Base-by-base conservation (phyloP, 2,797 vertebrate species). In the Scarus forsteni region DNA sequence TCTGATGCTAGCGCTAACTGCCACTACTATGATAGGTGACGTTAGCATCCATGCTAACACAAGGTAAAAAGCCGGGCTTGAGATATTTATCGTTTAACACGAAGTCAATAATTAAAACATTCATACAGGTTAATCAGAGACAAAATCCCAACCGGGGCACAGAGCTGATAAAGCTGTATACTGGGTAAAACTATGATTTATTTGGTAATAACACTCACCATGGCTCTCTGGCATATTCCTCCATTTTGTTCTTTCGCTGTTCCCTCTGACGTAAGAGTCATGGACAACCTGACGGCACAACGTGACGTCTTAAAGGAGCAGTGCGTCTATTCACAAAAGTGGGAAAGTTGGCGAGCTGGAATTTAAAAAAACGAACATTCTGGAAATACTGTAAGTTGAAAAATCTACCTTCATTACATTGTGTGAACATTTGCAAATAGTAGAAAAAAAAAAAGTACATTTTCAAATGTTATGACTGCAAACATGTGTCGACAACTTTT, bases 201-300 rank as follows among this genome's bases (percentile, higher is more conserved):
- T 66, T 5, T 3, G 13, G 1, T 55, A 55, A 35, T 15, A 49
- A 45, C 46, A 80, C 95, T 96, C 84, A 99, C 97, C 97, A 99
- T 0, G 97, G 97, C 35, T 98, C 97, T 15, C 97, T 95, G 8
- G 96, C 96, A 77, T 98, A 98, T 55, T 99, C 97, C 95, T 98
- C 97, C 97, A 99, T 98, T 93, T 97, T 97, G 92, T 93, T 93
- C 90, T 88, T 70, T 75, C 6, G 66, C 70, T 75, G 84, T 84
- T 89, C 84, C 73, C 39, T 55, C 60, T 88, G 88, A 89, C 87
- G 88, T 73, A 64, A 85, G n/a, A 38, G 36, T 43, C 10, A 62
- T 35, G 56, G 18, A 13, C 39, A 13, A 10, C 3, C 10, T 82
- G 84, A 89, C 38, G 1, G 15, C 43, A 5, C 6, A 14, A 48